Evolutionary conservation across 2,888 invertebrate genomes (phyloP), one percentile per base, ranked within the genome.

Genomic region (Mimas tiliae): DNA sequence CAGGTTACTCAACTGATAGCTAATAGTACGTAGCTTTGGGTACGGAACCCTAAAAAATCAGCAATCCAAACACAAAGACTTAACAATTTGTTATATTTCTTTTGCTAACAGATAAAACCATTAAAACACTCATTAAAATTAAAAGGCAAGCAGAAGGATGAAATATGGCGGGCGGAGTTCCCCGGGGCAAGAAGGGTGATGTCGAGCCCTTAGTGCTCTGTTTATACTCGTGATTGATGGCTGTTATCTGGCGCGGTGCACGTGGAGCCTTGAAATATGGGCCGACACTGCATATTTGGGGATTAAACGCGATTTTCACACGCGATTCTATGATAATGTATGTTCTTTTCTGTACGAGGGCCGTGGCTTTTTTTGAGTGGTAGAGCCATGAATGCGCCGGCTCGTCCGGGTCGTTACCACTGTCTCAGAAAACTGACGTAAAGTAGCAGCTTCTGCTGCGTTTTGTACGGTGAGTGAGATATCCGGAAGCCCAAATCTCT

Each of bases 181-280:
- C 58, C 12, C 11, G 19, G 42, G 34, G 48, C 48, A 33, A 27
- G 51, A 51, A 51, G 63, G 62, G 48, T 33, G 19, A 63, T 48
- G 63, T 27, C 8, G 38, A 38, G 47, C 34, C 19, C 6, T 45
- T 62, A 45, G 16, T 63, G 27, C 48, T 79, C 83, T 89, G 89
- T 90, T 88, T 90, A 88, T 87, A 87, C 79, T 84, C 84, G 88
- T 91, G 90, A 91, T 91, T 89, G 91, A 92, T 92, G 87, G 80
- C 72, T 84, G 84, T 91, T 91, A 90, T 90, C 90, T 86, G 74
- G 71, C 73, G 27, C 27, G 78, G 82, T 84, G 85, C 87, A 87
- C 84, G 84, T 58, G 58, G 58, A 27, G 42, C 6, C 21, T 80
- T 82, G 80, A 86, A 86, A 85, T 88, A 89, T 86, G 87, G 81